A percentile compares a stretch with the other conserved stretches of the same genome.
Evolutionary conservation across 2,888 invertebrate species (phyloP).

Genomic region (Amblyjoppa fuscipennis): DNA sequence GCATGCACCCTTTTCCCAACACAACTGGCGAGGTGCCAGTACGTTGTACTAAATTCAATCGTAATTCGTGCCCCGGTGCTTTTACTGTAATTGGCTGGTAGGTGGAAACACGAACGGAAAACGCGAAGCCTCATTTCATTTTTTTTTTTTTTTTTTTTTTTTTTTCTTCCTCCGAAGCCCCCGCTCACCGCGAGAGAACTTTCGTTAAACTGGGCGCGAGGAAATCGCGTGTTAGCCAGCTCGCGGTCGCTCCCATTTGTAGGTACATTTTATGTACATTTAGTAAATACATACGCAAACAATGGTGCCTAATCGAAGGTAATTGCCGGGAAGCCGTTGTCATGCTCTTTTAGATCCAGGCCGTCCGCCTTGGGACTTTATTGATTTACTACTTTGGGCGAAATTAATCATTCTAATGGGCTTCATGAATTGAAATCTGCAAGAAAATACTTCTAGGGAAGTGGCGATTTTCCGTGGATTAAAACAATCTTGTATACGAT

Average conservation of each 20-base stretch:
- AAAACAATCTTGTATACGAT: too few species aligned
- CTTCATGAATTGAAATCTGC: too few species aligned
- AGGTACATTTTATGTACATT: conserved; percentile 16
- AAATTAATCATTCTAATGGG: not conserved
- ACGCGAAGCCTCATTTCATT: conserved; percentile 3
- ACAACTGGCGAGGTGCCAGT: conserved; percentile 45
- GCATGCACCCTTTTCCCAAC: not conserved
- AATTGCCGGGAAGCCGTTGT: conserved; percentile 8
- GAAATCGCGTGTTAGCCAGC: conserved; percentile 33
- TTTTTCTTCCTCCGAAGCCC: not conserved
- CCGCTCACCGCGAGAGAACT: not conserved
- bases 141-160: conserved; percentile 20
- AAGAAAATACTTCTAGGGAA: too few species aligned
- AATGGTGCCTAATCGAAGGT: conserved; percentile 17
- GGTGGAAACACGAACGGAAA: conserved; percentile 34
- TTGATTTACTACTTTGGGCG: not conserved
- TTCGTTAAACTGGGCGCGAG: conserved; percentile 23
- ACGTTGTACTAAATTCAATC: conserved; percentile 51
- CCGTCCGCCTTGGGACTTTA: not conserved
- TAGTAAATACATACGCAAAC: not conserved
- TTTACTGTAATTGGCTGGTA: conserved; percentile 65
- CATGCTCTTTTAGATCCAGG: not conserved
- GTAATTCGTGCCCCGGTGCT: conserved; percentile 58
- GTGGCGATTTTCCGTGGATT: too few species aligned
- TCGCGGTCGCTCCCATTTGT: conserved; percentile 40